Evolutionary conservation across 2,888 invertebrate species (phyloP).

Genomic region (Xestoiulus laeticollis): DNA sequence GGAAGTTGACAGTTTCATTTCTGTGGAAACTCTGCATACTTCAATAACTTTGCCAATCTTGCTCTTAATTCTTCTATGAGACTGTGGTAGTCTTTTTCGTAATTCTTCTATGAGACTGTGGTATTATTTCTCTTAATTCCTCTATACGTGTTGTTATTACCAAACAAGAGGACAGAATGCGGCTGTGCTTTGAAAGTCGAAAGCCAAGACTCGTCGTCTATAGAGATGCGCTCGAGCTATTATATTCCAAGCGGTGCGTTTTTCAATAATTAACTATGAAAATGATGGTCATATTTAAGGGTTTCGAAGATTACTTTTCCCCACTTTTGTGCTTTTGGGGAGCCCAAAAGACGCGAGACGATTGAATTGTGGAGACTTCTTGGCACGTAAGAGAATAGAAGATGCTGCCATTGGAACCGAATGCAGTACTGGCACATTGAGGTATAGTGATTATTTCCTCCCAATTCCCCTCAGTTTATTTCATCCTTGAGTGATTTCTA

Average conservation of each 20-base stretch:
- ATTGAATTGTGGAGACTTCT: slow-evolving; percentile 14
- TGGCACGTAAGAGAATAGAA: background rate
- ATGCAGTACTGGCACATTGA: background rate
- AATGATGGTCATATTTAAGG: slow-evolving; percentile 12
- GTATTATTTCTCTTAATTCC: background rate
- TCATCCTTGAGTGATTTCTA: slow-evolving; percentile 54
- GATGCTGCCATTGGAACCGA: slow-evolving; percentile 2
- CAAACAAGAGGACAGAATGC: background rate
- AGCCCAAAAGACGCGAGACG: background rate
- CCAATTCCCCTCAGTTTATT: slow-evolving; percentile 50
- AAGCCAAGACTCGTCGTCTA: background rate
- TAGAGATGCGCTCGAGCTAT: background rate
- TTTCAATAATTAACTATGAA: slow-evolving; percentile 38
- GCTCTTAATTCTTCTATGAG: too few species aligned
- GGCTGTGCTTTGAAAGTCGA: background rate
- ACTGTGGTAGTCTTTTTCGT: background rate
- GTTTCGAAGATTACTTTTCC: slow-evolving; percentile 31
- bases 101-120: background rate
- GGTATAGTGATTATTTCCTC: slow-evolving; percentile 45
- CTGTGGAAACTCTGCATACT: too few species aligned
- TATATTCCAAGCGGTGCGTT: background rate
- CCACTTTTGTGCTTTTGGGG: slow-evolving; percentile 43
- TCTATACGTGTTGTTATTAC: background rate
- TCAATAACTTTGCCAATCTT: too few species aligned
- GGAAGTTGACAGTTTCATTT: too few species aligned